These are phyloP conservation scores for Platycnemis pennipes DNA, from an alignment of 2,888 invertebrate genomes.

Conservation along the genomic window DNA sequence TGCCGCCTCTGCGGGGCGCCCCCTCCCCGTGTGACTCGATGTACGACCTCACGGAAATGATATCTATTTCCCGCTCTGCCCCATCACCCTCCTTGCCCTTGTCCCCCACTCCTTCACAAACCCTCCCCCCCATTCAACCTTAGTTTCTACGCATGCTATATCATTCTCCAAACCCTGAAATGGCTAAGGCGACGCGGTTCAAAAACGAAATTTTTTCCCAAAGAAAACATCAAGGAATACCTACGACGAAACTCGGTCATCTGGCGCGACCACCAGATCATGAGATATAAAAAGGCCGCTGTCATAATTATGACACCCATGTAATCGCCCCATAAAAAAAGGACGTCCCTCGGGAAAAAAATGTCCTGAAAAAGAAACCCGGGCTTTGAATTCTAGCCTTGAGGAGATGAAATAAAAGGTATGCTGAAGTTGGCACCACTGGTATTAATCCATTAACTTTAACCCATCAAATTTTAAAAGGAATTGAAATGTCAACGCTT, in stretches of 20 bases:
- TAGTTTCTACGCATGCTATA: not conserved
- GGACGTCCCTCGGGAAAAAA: not conserved
- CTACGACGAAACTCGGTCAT: not conserved
- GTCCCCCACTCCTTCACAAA: not conserved
- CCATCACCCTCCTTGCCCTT: not conserved
- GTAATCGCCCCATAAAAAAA: not conserved
- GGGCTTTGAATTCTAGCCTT: not conserved
- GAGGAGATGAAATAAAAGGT: not conserved
- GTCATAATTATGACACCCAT: constrained; percentile 2
- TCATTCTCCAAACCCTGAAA: not conserved
- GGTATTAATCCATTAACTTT: not conserved
- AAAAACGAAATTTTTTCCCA: not conserved
- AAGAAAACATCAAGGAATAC: not conserved
- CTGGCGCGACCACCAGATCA: not conserved
- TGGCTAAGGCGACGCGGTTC: not conserved
- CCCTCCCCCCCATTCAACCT: constrained; percentile 2
- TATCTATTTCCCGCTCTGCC: constrained; percentile 45
- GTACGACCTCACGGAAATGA: constrained; percentile 57
- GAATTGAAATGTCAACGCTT: not conserved
- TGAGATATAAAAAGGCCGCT: not conserved
- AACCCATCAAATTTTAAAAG: not conserved
- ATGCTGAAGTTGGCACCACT: not conserved
- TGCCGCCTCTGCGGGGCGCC: constrained; percentile 31
- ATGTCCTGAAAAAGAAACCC: not conserved
- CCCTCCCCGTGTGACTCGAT: not conserved